Evolutionary conservation across 2,797 vertebrate species (phyloP), one percentile per base, ranked within the genome.

Genomic region (Trematomus bernacchii): DNA sequence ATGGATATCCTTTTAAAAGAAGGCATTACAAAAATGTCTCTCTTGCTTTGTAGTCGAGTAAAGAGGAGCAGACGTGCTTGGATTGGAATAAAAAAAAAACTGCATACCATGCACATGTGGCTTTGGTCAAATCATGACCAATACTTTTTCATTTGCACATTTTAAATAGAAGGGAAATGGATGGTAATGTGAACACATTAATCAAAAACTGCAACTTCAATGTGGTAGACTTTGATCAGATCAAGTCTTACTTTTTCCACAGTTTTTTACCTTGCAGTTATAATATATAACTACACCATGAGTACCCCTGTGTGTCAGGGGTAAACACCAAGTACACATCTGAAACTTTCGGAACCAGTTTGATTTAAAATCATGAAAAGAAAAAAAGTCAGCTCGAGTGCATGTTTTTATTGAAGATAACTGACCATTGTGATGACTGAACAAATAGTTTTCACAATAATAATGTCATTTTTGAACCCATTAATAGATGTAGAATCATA

Each of bases 101-200:
- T 12, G 13, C 33, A 40, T 11, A 6, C 23, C 21, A 10, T 27
- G 58, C 19, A 19, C 13, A 55, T 61, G 19, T 33, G 42, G 8
- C 62, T 11, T 16, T 46, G 43, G 33, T 51, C 18, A 51, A 66
- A 66, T 65, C 50, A 14, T 42, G 18, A 7, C 18, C 18, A 16
- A 43, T 3, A 16, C 12, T 50, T 55, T 37, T 46, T 30, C 8
- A 3, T 27, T 55, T 16, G 23, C 27, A 71, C 15, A 7, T 53
- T 42, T 63, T 19, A 59, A 53, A 52, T 30, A 15, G 19, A 53
- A 66, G 62, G 58, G 33, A 27, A 14, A 15, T 42, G 19, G 27
- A 71, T n/a, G 37, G 71, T 66, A 23, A 47, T 40, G 23, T 33
- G 62, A 51, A 52, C 6, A 9, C 13, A 4, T 55, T 55, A 33